phyloP scores from a whole-genome alignment of 2,113 vertebrate species.

The Tylochromis polylepis region DNA sequence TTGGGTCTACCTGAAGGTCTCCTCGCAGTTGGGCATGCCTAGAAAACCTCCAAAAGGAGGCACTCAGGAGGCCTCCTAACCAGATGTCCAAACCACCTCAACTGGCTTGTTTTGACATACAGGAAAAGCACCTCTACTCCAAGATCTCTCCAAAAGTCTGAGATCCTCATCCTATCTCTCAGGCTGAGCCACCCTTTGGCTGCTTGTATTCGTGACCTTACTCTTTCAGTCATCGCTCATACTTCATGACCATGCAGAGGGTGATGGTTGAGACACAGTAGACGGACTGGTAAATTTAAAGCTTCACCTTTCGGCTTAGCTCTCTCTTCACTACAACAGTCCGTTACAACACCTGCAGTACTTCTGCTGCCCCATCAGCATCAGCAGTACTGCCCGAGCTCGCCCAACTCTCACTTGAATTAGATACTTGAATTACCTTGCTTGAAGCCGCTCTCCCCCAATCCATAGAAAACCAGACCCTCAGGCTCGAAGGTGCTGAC shows the following conservation, averaged over 20 bases:
- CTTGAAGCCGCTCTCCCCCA: neutral
- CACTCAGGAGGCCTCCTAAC: neutral
- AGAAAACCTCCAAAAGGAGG: neutral
- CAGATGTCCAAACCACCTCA: neutral
- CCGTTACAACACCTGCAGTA: neutral
- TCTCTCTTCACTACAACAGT: neutral
- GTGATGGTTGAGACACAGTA: neutral
- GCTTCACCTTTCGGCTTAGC: neutral
- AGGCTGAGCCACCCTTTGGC: neutral
- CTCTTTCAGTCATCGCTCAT: neutral
- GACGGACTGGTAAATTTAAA: neutral
- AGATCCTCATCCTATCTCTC: neutral
- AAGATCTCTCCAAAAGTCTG: neutral
- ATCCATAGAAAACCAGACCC: neutral
- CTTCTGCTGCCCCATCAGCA: neutral
- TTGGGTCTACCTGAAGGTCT: neutral
- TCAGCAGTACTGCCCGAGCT: neutral
- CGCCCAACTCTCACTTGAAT: neutral
- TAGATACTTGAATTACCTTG: neutral
- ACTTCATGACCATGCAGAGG: neutral
- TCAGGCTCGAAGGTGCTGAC: neutral
- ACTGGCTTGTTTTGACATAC: rapidly evolving
- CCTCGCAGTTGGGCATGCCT: neutral
- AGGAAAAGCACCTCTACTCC: neutral
- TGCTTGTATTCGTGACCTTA: neutral